phyloP scores from a whole-genome alignment of 1,140 invertebrate genomes.

The Drosophila kurseongensis region DNA sequence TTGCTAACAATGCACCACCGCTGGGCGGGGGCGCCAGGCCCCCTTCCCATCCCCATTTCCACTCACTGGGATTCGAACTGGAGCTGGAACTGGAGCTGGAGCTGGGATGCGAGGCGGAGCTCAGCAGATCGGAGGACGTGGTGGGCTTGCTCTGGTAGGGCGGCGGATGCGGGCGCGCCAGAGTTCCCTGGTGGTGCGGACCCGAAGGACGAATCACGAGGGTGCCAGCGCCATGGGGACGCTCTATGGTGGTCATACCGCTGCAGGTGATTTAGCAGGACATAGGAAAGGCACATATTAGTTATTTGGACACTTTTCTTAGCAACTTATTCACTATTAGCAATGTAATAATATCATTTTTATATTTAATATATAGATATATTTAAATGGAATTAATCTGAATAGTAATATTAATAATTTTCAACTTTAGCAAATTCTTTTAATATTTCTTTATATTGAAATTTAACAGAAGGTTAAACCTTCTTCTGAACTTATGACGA shows the following conservation, averaged over 20 bases:
- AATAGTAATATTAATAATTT: too few relatives aligned
- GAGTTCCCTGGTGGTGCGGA: constrained; percentile 75
- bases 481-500: too few relatives aligned
- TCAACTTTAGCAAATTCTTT: too few relatives aligned
- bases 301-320: too few relatives aligned
- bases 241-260: constrained; percentile 83
- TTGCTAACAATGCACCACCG: constrained; percentile 59
- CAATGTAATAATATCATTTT: too few relatives aligned
- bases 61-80: constrained; percentile 63
- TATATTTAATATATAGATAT: too few relatives aligned
- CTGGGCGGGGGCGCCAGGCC: constrained; percentile 41
- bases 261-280: constrained; percentile 20
- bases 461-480: too few relatives aligned
- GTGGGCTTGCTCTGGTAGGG: constrained; percentile 62
- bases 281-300: neutral
- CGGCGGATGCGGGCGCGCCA: constrained; percentile 66
- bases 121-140: constrained; percentile 52
- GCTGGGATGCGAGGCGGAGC: constrained; percentile 56
- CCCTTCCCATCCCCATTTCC: constrained; percentile 16
- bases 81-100: constrained; percentile 40
- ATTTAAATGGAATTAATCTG: too few relatives aligned
- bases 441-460: too few relatives aligned
- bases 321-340: too few relatives aligned
- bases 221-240: constrained; percentile 83
- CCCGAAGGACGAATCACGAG: constrained; percentile 82